Base-by-base conservation (phyloP, 2,888 invertebrate genomes). In the Subacronicta megacephala region DNA sequence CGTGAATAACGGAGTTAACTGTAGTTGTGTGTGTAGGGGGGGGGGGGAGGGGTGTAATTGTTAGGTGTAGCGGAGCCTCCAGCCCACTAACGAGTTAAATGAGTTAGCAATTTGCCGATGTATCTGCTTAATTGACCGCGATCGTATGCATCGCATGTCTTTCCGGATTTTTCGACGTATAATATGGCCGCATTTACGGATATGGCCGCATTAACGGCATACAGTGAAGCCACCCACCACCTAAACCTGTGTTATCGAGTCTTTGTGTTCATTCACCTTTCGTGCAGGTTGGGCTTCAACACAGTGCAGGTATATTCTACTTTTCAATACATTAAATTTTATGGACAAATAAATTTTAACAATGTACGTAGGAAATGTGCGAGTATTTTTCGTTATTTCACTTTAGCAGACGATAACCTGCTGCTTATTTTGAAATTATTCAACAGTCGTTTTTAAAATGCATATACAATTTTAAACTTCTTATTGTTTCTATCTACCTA, bases 41-140 rank as follows among this genome's bases (percentile, higher is more conserved):
- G 37, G 31, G 26, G 16, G 50, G 38, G 37, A 36, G 36, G 18
- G 36, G 46, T 36, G 35, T 56, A 72, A 67, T 57, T 46, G 68
- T 58, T 57, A 41, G 62, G 61, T 64, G 59, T 59, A 55, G 53
- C 43, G 23, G 45, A 29, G 47, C 55, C 45, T 47, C 59, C 51
- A 63, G 57, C 55, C 38, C 36, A 56, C 55, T 70, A 72, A 75
- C 63, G 60, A 72, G 67, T 70, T 59, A 65, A 71, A 69, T 69
- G 56, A 67, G 58, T 73, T 54, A 51, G 59, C 66, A 68, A 59
- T 77, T 71, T 67, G 44, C 51, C 37, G 52, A 58, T 60, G 63
- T 68, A 64, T 60, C 72, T 51, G 55, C 41, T 50, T 65, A 67
- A 72, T 72, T 68, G 61, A 53, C 57, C 53, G 51, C 40, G 44